Evolutionary conservation across 1,140 invertebrate genomes (phyloP).

Genomic region (Calephelis nemesis): DNA sequence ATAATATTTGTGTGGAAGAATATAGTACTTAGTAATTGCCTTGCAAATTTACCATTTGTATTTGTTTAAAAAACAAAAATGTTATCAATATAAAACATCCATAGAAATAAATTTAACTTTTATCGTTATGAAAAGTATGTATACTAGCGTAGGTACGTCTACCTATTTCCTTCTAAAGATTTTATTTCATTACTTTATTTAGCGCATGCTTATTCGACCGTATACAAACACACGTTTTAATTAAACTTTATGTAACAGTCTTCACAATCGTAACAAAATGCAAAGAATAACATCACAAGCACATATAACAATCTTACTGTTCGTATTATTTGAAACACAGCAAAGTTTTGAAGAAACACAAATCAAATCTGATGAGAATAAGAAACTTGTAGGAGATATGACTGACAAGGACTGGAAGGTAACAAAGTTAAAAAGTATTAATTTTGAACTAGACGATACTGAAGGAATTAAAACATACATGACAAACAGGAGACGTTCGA

Average conservation of each 20-base stretch:
- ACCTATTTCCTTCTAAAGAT: too few relatives aligned
- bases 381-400: constrained; percentile 39
- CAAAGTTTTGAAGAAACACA: background rate
- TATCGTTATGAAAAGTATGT: too few relatives aligned
- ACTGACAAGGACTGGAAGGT: constrained; percentile 50
- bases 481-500: background rate
- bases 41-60: too few relatives aligned
- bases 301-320: background rate
- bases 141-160: too few relatives aligned
- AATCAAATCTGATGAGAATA: constrained; percentile 18
- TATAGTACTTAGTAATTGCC: too few relatives aligned
- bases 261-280: constrained; percentile 14
- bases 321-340: constrained; percentile 2
- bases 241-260: background rate
- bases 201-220: background rate
- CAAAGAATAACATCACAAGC: background rate
- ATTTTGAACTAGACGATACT: constrained; percentile 29
- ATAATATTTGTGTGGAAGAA: too few relatives aligned
- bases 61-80: too few relatives aligned
- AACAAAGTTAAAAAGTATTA: constrained; percentile 42
- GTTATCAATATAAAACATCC: too few relatives aligned
- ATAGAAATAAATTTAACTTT: too few relatives aligned
- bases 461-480: background rate
- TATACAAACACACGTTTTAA: constrained; percentile 3
- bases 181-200: too few relatives aligned